phyloP scores from a whole-genome alignment of 1,140 invertebrate species.

The Popillia japonica region DNA sequence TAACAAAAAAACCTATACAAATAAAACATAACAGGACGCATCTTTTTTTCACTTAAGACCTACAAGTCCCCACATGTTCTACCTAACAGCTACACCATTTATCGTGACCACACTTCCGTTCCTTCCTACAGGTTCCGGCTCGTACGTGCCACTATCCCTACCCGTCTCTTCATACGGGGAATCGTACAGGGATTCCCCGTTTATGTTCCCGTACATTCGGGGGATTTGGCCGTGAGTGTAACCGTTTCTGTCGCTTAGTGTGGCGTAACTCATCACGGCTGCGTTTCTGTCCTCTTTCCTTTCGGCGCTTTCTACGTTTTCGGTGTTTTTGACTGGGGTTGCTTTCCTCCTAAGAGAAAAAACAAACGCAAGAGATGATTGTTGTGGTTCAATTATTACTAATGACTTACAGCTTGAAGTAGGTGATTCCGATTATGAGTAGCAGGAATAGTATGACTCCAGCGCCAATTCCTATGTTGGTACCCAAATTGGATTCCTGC shows the following conservation, averaged over 20 bases:
- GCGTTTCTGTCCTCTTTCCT: slow-evolving; percentile 85
- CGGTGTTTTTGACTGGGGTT: slow-evolving; percentile 85
- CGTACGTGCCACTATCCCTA: slow-evolving; percentile 72
- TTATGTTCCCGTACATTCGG: slow-evolving; percentile 77
- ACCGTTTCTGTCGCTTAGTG: slow-evolving; percentile 73
- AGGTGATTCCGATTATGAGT: slow-evolving; percentile 77
- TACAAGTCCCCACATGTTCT: slow-evolving; percentile 50
- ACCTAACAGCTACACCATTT: slow-evolving; percentile 76
- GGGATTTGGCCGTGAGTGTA: slow-evolving; percentile 55
- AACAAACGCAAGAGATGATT: no score
- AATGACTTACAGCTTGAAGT: slow-evolving; percentile 76
- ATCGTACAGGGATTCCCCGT: slow-evolving; percentile 76
- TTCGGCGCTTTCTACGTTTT: slow-evolving; percentile 84
- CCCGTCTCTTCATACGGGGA: slow-evolving; percentile 67
- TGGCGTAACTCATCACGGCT: slow-evolving; percentile 86
- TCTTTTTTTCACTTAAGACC: neutral
- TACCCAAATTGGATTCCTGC: slow-evolving; percentile 75
- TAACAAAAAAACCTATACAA: slow-evolving; percentile 6
- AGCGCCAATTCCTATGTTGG: slow-evolving; percentile 81
- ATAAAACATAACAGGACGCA: neutral
- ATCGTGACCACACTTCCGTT: slow-evolving; percentile 74
- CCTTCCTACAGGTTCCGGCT: slow-evolving; percentile 69
- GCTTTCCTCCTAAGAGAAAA: slow-evolving; percentile 73
- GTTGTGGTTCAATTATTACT: no score
- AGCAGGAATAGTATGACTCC: slow-evolving; percentile 80